These are phyloP conservation scores for Pedetes capensis DNA, from an alignment of 2,113 vertebrate species.

Conservation along the genomic window DNA sequence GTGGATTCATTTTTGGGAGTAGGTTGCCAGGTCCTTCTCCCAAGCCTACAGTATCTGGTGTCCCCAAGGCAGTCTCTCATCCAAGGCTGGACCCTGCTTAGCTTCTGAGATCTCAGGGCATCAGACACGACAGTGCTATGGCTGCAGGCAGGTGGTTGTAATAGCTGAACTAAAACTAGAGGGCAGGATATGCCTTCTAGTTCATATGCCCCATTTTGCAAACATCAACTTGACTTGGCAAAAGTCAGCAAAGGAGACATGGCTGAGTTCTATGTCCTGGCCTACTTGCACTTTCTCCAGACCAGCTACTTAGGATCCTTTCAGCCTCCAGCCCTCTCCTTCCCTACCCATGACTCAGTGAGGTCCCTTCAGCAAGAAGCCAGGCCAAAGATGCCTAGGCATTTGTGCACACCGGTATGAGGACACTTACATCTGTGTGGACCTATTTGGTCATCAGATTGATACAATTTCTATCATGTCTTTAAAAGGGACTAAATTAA, in stretches of 20 bases:
- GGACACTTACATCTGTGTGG: neutral
- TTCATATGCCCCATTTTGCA: neutral
- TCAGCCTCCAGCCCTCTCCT: neutral
- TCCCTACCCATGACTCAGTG: fast-evolving
- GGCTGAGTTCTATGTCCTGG: neutral
- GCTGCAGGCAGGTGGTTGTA: neutral
- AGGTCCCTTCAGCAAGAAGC: neutral
- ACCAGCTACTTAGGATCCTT: neutral
- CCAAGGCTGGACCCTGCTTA: too few species aligned
- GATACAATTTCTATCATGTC: neutral
- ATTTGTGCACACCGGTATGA: neutral
- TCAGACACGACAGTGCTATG: too few species aligned
- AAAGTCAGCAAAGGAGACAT: neutral
- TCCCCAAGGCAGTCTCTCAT: too few species aligned
- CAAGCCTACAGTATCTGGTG: too few species aligned
- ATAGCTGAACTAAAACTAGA: neutral
- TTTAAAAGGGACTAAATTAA: neutral
- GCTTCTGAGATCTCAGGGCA: too few species aligned
- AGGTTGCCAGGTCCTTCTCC: too few species aligned
- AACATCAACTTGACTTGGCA: neutral
- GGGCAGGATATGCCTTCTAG: neutral
- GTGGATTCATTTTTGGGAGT: too few species aligned
- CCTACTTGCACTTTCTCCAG: neutral
- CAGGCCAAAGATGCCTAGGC: neutral
- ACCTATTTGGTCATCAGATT: neutral